Base-by-base conservation (phyloP, 2,888 invertebrate genomes). In the Erpobdella octoculata region DNA sequence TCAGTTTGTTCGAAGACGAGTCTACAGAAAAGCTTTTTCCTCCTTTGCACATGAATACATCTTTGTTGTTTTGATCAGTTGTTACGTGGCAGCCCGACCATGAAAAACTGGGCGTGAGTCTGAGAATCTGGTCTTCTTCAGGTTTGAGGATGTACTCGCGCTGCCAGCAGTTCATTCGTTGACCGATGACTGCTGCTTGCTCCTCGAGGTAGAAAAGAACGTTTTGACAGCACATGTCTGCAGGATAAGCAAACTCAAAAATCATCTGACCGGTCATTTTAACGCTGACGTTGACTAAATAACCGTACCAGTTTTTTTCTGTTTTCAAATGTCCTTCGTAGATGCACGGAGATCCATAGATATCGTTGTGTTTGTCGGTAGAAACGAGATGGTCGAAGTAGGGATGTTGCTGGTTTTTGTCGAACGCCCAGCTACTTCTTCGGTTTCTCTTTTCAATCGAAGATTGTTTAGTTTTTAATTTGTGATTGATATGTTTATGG, bases 1-100 rank as follows among this genome's bases (percentile, higher is more conserved):
- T 76, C 25, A 73, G 71, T 5, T 66, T 59, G 37, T 48, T 64
- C 21, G 64, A 28, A 9, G 75, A 71, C 15, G 21, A 21, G 58
- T 71, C 66, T 28, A 66, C 65, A 37, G 72, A 70, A 48, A 76
- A 76, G 36, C 75, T 75, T 12, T 74, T 61, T 12, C 75, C 74
- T 5, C 75, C 75, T 38, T 72, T 71, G 38, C 76, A 76, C 18
- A 72, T 62, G 53, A 75, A 76, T 15, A 69, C 72, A 53, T 73
- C 65, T 25, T 68, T 53, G n/a, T 73, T 73, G n/a, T 69, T 68
- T 8, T 71, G 67, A 36, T 73, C 46, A 28, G 46, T 38, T 21
- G 53, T 61, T 65, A 73, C 46, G 67, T 75, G 74, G 64, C 76
- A 76, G 3, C 76, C 76, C 12, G 76, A 76, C 75, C 75, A 76